Conservation (phyloP, 2,888 invertebrate species). For the Neoaliturus tenellus region DNA sequence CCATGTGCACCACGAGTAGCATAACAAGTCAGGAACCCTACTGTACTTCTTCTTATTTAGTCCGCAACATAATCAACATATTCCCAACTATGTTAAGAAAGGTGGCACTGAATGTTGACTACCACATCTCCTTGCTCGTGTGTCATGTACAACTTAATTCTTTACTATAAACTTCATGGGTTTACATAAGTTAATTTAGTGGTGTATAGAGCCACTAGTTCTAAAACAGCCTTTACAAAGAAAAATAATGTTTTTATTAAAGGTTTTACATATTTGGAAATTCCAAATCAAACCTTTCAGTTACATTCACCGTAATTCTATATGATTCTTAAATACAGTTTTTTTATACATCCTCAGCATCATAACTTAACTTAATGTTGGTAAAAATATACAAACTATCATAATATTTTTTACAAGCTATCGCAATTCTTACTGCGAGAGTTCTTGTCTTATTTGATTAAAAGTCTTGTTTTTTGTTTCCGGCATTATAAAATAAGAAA, state of each 20-base stretch:
- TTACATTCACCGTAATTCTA: not conserved
- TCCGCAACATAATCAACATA: too few species aligned
- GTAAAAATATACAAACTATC: not conserved
- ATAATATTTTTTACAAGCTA: not conserved
- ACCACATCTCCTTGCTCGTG: too few species aligned
- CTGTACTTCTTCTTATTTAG: too few species aligned
- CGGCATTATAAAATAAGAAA: slow-evolving; percentile 40
- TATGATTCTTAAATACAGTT: not conserved
- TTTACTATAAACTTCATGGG: too few species aligned
- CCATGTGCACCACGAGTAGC: too few species aligned
- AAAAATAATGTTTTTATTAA: not conserved
- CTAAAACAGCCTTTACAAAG: not conserved
- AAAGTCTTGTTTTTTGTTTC: slow-evolving; percentile 36
- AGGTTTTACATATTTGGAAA: too few species aligned
- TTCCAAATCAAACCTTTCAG: not conserved
- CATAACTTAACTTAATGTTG: too few species aligned
- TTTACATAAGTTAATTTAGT: not conserved
- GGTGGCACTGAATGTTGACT: too few species aligned
- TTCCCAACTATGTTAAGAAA: too few species aligned
- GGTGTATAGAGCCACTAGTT: not conserved
- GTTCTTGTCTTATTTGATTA: slow-evolving; percentile 18
- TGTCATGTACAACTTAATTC: too few species aligned
- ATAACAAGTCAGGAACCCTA: too few species aligned
- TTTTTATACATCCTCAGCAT: too few species aligned
- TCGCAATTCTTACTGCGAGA: not conserved